Base-by-base conservation (phyloP, 2,888 invertebrate genomes). In the Tanytarsus gracilentus region DNA sequence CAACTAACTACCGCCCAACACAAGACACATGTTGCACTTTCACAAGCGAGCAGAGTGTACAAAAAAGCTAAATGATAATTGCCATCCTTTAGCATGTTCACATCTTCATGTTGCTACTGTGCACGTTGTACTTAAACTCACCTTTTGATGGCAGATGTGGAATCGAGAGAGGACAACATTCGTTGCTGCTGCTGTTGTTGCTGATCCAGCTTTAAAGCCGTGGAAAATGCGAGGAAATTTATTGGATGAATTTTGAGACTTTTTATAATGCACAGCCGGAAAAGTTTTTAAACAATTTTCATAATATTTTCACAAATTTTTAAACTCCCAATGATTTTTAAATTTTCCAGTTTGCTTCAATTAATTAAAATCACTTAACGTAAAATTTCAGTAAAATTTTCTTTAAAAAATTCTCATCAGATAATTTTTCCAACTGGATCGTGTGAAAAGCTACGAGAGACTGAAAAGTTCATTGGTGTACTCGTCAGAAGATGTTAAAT, bases 91-190 rank as follows among this genome's bases (percentile, higher is more conserved):
- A 27, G 50, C 23, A 21, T 25, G n/a, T 11, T n/a, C 23, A 49
- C 1, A 11, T 40, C 2, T 16, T 44, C 16, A 16, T 7, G 2
- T 44, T 40, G 9, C 6, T 21, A 16, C 16, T 21, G 44, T 21
- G 1, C 7, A 21, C 16, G 21, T 4, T 16, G 9, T 44, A 9
- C 9, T 11, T 44, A 18, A 44, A 6, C 40, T 56, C 40, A 56
- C 55, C 55, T 39, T 40, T 56, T 56, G 14, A 56, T 56, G 55
- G 36, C 39, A 16, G 30, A 26, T 27, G 40, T 36, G 23, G 53
- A 16, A 44, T 44, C 33, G 33, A 56, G 23, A 27, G 48, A 30
- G 44, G 58, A 58, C 30, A 58, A 58, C 58, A 58, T 58, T 29
- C 58, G 58, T 16, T 58, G 44, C 29, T 58, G 44, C 44, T 23